Base-by-base conservation (phyloP, 2,888 invertebrate genomes). In the Onchidella celtica region DNA sequence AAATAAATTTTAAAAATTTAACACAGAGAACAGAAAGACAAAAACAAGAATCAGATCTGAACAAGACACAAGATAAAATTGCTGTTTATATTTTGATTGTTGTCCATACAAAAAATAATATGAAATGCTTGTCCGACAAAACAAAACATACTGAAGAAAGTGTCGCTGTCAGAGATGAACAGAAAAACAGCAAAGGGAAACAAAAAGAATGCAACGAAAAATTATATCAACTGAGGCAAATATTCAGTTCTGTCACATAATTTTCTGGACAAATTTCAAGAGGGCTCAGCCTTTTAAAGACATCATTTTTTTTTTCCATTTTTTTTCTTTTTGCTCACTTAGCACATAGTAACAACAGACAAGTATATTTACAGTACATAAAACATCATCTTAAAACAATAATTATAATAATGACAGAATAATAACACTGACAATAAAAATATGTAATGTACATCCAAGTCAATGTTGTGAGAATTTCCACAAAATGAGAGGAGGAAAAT, bases 51-150 rank as follows among this genome's bases (percentile, higher is more conserved):
- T 34, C 24, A 59, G 36, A 34, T n/a, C n/a, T 36, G 17, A 72
- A 3, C n/a, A 11, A 73, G 21, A 36, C 2, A 80, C 27, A 74
- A 6, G n/a, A 17, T 4, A 36, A 78, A 69, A 77, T 77, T 77
- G 68, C 68, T 36, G 36, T 69, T 36, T 4, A 69, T 78, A 61
- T 78, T 78, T 78, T 78, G 78, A 78, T 78, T 78, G 38, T 61
- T 29, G 78, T 69, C 47, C 36, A 68, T 69, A 77, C 57, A 36
- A 17, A 2, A 68, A 11, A 34, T 59, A 61, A 73, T 14, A 2
- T 21, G 38, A 1, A 24, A 24, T 27, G 57, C 38, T 17, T 29
- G 38, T 34, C 14, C n/a, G 61, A 73, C 36, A 73, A 65, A 47
- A 75, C 40, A 47, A 75, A 65, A 74, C 27, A 36, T 61, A 74